phyloP scores from a whole-genome alignment of 2,888 invertebrate species.

The Tenthredo amoena region DNA sequence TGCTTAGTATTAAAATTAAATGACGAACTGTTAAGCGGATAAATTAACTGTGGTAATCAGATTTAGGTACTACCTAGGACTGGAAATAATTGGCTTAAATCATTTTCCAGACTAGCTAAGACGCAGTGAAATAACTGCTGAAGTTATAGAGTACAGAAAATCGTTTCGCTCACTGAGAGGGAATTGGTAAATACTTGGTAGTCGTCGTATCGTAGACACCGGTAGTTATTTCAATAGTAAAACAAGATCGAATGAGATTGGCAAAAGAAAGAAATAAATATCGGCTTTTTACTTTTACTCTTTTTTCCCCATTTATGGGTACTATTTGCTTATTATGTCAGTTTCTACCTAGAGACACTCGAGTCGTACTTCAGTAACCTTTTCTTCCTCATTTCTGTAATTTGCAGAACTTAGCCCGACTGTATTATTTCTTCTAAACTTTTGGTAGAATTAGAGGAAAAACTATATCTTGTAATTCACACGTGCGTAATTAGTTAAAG shows the following conservation, averaged over 20 bases:
- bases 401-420: background rate
- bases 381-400: background rate
- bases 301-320: too few species aligned
- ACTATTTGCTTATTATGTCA: background rate
- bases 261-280: background rate
- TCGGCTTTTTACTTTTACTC: background rate
- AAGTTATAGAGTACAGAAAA: constrained; percentile 25
- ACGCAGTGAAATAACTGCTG: constrained; percentile 67
- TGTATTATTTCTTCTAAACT: background rate
- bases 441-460: background rate
- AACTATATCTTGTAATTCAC: background rate
- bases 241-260: background rate
- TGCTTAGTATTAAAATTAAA: background rate
- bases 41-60: constrained; percentile 43
- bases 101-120: constrained; percentile 75
- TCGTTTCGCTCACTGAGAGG: constrained; percentile 49
- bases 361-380: background rate
- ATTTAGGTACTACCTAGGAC: constrained; percentile 5
- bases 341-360: background rate
- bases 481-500: background rate
- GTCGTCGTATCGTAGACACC: background rate
- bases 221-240: background rate
- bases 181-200: constrained; percentile 68
- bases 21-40: background rate
- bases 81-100: constrained; percentile 68